Evolutionary conservation across 2,888 invertebrate species (phyloP).

Genomic region (Spicauda simplicius): DNA sequence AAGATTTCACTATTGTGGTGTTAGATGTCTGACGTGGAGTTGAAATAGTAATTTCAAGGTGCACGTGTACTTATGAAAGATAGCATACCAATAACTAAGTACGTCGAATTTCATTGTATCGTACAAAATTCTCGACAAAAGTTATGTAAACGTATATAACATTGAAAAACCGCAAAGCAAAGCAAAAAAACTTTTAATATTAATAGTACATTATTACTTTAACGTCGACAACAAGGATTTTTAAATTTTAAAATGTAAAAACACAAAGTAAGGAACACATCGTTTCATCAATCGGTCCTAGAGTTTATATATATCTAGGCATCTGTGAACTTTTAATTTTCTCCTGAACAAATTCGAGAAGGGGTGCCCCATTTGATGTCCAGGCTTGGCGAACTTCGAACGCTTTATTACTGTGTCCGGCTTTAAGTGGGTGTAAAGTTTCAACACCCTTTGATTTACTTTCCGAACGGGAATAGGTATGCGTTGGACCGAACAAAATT

Average conservation of each 20-base stretch:
- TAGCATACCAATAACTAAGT: not conserved
- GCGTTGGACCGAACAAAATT: conserved; percentile 66
- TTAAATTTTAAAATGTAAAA: not conserved
- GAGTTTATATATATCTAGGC: conserved; percentile 51
- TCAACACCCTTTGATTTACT: conserved; percentile 85
- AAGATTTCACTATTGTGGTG: conserved; percentile 52
- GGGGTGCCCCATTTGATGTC: conserved; percentile 81
- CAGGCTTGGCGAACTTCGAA: conserved; percentile 81
- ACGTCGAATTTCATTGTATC: not conserved
- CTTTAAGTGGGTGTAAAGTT: conserved; percentile 85
- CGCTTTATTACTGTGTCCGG: conserved; percentile 85
- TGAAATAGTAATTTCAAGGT: conserved; percentile 22
- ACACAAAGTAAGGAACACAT: conserved; percentile 11
- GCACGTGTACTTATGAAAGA: conserved; percentile 6
- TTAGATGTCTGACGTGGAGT: conserved; percentile 35
- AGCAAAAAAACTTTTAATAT: too few relatives aligned
- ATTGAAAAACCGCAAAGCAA: too few relatives aligned
- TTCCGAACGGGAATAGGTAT: conserved; percentile 74
- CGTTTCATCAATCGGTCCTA: conserved; percentile 44
- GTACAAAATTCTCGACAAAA: too few relatives aligned
- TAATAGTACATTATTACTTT: too few relatives aligned
- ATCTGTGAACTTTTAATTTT: conserved; percentile 79
- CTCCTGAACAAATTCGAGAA: conserved; percentile 71
- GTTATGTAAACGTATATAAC: too few relatives aligned
- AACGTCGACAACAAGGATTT: too few relatives aligned